Base-by-base conservation (phyloP, 1,140 invertebrate genomes). In the Caenorhabditis brenneri region DNA sequence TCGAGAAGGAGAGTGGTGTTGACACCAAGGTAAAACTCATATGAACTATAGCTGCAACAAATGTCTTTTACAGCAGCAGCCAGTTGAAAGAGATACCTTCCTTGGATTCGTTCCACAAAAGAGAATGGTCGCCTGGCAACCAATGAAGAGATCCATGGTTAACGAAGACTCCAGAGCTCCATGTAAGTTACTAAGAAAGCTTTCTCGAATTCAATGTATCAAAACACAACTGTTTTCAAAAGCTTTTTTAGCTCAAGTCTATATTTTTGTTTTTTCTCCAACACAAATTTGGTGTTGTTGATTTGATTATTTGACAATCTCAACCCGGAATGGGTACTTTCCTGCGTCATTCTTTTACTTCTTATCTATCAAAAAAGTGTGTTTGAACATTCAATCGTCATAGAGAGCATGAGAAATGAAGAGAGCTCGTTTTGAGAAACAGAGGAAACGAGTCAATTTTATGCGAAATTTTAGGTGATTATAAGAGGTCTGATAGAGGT, bases 61-160 rank as follows among this genome's bases (percentile, higher is more conserved):
- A 12, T 51, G n/a, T n/a, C n/a, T 19, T 16, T 22, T 27, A 19
- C 29, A 74, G 65, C 27, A 39, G 15, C 65, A 74, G 46, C 36
- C 65, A n/a, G 65, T 31, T 4, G 65, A 22, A n/a, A 29, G 22
- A 5, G 58, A 74, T n/a, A 74, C 65, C 12, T 74, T 74, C 36
- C 65, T 74, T 31, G 65, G 65, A 74, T 74, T 74, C 9, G 65
- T 46, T 22, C 82, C 82, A 33, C 58, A 49, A 15, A 83, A 83
- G 53, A 84, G 84, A 55, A 83, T 86, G 84, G 84, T 86, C 51
- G 65, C 81, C 60, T 86, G 84, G 84, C 84, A 86, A 81, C 84
- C 84, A 42, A 86, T 86, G 84, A 86, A 86, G 84, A 53, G 82
- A 31, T 49, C 29, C 6, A 51, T 53, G 79, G 36, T 51, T 5